Evolutionary conservation across 2,113 vertebrate genomes (phyloP).

Genomic region (Acrocephalus kingi): DNA sequence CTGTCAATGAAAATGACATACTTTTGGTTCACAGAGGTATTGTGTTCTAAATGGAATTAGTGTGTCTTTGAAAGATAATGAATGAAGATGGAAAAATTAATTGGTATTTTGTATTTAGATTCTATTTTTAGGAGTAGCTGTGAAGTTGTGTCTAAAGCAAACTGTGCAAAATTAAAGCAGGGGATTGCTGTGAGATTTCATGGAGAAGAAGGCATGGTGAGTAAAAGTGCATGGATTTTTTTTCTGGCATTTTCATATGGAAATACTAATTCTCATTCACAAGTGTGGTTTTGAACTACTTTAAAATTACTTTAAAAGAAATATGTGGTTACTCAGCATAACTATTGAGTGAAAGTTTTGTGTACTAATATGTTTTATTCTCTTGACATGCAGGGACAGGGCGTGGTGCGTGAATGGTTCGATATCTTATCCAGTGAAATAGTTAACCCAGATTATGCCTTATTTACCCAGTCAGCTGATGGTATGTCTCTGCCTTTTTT

Average conservation of each 20-base stretch:
- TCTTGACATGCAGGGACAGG: slow-evolving; percentile 86
- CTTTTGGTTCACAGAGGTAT: slow-evolving; percentile 96
- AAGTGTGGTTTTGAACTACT: neutral
- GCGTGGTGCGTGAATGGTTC: slow-evolving; percentile 98
- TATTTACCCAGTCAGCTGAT: slow-evolving; percentile 98
- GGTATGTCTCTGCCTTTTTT: slow-evolving; percentile 77
- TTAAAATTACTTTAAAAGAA: neutral
- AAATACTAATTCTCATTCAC: neutral
- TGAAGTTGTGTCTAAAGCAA: slow-evolving; percentile 97
- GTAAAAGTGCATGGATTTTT: slow-evolving; percentile 43
- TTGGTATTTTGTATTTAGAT: slow-evolving; percentile 81
- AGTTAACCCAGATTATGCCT: slow-evolving; percentile 96
- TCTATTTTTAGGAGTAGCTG: slow-evolving; percentile 99
- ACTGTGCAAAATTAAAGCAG: slow-evolving; percentile 95
- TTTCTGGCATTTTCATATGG: neutral
- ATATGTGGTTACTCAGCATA: neutral
- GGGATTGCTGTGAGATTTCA: slow-evolving; percentile 97
- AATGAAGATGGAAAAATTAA: slow-evolving; percentile 63
- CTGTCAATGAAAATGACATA: slow-evolving; percentile 95
- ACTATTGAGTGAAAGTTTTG: neutral
- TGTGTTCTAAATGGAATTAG: neutral
- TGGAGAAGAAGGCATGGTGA: slow-evolving; percentile 97
- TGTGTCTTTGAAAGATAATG: neutral
- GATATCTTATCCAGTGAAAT: slow-evolving; percentile 98
- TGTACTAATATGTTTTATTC: slow-evolving; percentile 41